Evolutionary conservation across 35 echinoderm and acorn worm genomes (phyloP).

Genomic region (Apostichopus parvimensis): DNA sequence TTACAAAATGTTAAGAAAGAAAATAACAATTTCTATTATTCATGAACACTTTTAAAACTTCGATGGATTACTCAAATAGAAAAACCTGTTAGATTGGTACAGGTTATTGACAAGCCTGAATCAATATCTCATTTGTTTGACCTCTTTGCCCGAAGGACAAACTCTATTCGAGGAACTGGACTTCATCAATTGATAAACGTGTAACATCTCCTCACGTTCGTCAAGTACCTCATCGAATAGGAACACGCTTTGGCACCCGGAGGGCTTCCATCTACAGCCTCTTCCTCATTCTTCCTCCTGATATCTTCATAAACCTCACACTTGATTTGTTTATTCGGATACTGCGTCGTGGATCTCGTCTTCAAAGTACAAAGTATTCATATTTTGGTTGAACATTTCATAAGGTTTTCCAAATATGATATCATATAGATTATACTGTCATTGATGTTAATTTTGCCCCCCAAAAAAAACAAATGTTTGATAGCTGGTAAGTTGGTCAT

Average conservation of each 20-base stretch:
- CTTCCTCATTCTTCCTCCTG: background rate
- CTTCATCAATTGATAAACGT: constrained; percentile 31
- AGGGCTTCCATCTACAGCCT: background rate
- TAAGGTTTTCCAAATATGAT: too few relatives aligned
- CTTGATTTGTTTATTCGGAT: background rate
- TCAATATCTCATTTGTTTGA: constrained; percentile 20
- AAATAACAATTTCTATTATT: too few relatives aligned
- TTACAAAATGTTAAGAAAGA: too few relatives aligned
- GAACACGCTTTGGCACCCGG: background rate
- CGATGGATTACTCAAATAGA: background rate
- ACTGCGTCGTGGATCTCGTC: too few relatives aligned
- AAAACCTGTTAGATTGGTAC: constrained; percentile 15
- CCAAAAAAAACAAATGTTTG: too few relatives aligned
- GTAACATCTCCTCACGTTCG: constrained; percentile 14
- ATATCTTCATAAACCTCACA: background rate
- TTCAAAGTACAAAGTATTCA: too few relatives aligned
- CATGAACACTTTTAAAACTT: background rate
- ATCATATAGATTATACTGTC: too few relatives aligned
- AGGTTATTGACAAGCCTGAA: background rate
- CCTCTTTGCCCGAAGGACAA: constrained; percentile 16
- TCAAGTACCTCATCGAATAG: constrained; percentile 10
- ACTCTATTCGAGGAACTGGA: constrained; percentile 2
- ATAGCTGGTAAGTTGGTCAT: too few relatives aligned
- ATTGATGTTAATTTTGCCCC: too few relatives aligned
- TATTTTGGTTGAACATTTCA: too few relatives aligned